Conservation (phyloP, 1,140 invertebrate species). For the Diorhabda carinulata region DNA sequence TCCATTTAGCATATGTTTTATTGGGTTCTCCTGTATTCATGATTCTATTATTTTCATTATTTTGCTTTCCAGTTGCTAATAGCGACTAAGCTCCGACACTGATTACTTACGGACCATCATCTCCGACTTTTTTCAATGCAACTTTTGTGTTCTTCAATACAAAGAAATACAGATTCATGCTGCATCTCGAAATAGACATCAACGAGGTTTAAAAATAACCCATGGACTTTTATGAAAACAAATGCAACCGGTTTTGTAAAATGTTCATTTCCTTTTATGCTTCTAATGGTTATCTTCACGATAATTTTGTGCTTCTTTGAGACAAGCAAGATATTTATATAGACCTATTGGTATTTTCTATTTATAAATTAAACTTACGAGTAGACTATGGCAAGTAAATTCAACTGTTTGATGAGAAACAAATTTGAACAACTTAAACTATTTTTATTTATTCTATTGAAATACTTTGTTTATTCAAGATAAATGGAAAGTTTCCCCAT, state of each 20-base stretch:
- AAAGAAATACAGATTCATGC: background rate
- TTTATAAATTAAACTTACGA: background rate
- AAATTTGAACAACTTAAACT: too few relatives aligned
- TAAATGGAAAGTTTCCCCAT: too few relatives aligned
- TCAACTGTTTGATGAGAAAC: background rate
- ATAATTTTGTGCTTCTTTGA: background rate
- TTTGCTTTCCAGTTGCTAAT: too few relatives aligned
- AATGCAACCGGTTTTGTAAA: background rate
- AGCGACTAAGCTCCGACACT: too few relatives aligned
- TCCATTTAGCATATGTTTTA: too few relatives aligned
- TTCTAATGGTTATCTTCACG: background rate
- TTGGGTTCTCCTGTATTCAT: too few relatives aligned
- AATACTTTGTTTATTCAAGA: too few relatives aligned
- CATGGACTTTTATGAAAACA: conserved; percentile 2
- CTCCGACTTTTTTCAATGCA: background rate
- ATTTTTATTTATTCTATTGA: too few relatives aligned
- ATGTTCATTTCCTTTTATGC: background rate
- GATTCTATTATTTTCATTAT: too few relatives aligned
- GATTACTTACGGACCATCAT: background rate
- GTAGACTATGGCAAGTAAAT: background rate
- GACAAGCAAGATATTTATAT: background rate
- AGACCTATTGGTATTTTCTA: background rate
- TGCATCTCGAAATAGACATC: background rate
- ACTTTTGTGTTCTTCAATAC: background rate
- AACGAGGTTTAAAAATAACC: background rate